A percentile compares a stretch with the other conserved stretches of the same genome.
These are phyloP conservation scores for Drosophila infuscata DNA, from an alignment of 2,888 invertebrate species.

Conservation along the genomic window DNA sequence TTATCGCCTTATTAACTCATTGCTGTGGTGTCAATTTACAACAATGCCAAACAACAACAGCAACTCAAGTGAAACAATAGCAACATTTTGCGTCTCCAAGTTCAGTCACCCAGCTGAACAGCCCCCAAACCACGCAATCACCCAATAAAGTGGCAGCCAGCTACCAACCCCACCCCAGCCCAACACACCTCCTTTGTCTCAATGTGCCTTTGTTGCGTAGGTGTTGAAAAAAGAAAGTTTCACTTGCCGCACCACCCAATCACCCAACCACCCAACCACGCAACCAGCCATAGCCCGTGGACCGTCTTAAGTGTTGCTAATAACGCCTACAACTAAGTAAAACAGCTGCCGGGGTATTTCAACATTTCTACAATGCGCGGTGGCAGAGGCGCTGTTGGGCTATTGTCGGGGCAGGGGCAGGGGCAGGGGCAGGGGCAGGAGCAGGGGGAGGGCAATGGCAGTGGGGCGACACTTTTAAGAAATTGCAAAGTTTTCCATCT, in stretches of 20 bases:
- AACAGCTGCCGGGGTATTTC: slow-evolving; percentile 63
- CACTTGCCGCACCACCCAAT: slow-evolving; percentile 13
- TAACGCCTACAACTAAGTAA: slow-evolving; percentile 77
- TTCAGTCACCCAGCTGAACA: slow-evolving; percentile 14
- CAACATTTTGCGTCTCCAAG: slow-evolving; percentile 55
- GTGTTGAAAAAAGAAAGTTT: slow-evolving; percentile 57
- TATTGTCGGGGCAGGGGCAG: not conserved
- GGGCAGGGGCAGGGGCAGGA: not conserved
- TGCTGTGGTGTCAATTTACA: slow-evolving; percentile 83
- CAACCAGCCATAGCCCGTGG: not conserved
- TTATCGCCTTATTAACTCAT: slow-evolving; percentile 84
- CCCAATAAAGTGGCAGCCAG: slow-evolving; percentile 13
- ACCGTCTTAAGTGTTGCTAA: slow-evolving; percentile 75
- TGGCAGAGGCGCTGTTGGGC: not conserved
- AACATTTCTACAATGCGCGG: not conserved
- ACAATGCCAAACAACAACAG: slow-evolving; percentile 50
- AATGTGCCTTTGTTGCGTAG: slow-evolving; percentile 54
- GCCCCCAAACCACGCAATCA: slow-evolving; percentile 20
- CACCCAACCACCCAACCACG: not conserved
- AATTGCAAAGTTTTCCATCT: slow-evolving; percentile 77
- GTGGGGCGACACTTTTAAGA: slow-evolving; percentile 70
- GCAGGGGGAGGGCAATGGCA: too few species aligned
- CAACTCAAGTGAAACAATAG: slow-evolving; percentile 61
- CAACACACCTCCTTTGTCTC: slow-evolving; percentile 10
- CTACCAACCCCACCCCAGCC: not conserved